These are phyloP conservation scores for Epizoanthus rinbou DNA, from an alignment of 92 coral and sea anemone species.

Conservation along the genomic window DNA sequence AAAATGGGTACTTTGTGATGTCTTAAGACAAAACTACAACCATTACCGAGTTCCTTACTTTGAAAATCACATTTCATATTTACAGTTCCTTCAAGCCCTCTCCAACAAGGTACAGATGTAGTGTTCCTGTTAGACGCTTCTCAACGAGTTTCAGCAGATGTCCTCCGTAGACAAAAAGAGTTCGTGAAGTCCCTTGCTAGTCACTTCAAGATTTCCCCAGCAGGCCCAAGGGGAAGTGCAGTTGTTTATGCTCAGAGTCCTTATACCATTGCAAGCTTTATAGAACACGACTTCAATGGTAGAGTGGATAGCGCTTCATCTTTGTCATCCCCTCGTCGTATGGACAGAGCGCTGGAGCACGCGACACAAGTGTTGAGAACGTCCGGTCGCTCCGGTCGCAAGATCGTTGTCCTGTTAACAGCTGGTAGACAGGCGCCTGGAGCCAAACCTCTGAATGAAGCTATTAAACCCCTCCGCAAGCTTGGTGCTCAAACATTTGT, in stretches of 20 bases:
- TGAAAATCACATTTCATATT: conserved; percentile 32
- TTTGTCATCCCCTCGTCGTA: conserved; percentile 47
- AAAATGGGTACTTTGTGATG: no score
- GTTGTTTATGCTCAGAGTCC: conserved; percentile 62
- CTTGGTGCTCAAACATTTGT: conserved; percentile 72
- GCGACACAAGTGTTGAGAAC: conserved; percentile 59
- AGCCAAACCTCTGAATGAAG: conserved; percentile 44
- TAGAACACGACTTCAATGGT: conserved; percentile 47
- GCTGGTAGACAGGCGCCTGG: conserved; percentile 59
- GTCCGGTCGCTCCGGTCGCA: conserved; percentile 73
- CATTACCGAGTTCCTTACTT: neutral
- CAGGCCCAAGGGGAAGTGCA: conserved; percentile 65
- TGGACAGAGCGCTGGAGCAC: conserved; percentile 64
- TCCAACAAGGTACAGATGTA: conserved; percentile 59
- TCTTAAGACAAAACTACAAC: no score
- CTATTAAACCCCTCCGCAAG: conserved; percentile 58
- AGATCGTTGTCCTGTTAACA: conserved; percentile 73
- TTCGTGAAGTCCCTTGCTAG: conserved; percentile 70
- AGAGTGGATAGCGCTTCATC: conserved; percentile 50
- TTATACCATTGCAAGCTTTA: conserved; percentile 54
- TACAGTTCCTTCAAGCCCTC: conserved; percentile 33
- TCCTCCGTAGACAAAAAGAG: conserved; percentile 75
- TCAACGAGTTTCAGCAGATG: conserved; percentile 52
- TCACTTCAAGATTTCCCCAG: conserved; percentile 55
- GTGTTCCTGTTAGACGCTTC: conserved; percentile 83